A percentile compares a stretch with the other conserved stretches of the same genome.
These are phyloP conservation scores for Trachemys scripta DNA, from an alignment of 2,113 vertebrate species.

Conservation along the genomic window DNA sequence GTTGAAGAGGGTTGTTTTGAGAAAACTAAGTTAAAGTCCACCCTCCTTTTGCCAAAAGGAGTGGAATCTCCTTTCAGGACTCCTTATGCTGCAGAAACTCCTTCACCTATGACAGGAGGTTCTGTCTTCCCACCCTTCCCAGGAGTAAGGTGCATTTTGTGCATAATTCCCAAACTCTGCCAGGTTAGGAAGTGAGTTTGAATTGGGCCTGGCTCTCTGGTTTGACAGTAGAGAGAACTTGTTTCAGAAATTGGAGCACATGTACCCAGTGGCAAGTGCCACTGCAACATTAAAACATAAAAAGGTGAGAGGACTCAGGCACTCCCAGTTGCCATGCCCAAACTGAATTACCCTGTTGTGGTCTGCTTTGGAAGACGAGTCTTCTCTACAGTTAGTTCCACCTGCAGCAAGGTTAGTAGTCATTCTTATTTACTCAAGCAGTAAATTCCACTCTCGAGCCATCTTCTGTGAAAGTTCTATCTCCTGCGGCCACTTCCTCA, in stretches of 20 bases:
- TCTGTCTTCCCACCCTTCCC: not conserved
- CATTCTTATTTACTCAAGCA: too few relatives aligned
- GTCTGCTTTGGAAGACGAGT: not conserved
- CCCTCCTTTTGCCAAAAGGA: too few relatives aligned
- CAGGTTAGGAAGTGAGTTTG: too few relatives aligned
- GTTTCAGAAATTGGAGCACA: too few relatives aligned
- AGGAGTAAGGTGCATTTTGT: too few relatives aligned
- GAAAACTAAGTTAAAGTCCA: not conserved
- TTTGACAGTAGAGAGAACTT: too few relatives aligned
- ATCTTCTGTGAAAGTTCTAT: not conserved
- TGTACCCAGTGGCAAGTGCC: too few relatives aligned
- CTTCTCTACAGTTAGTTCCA: not conserved
- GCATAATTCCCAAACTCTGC: too few relatives aligned
- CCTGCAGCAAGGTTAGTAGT: not conserved
- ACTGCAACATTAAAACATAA: accelerated
- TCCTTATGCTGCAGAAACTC: too few relatives aligned
- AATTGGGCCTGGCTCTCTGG: too few relatives aligned
- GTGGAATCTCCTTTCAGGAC: too few relatives aligned
- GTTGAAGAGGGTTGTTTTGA: not conserved
- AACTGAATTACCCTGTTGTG: not conserved
- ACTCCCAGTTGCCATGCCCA: not conserved
- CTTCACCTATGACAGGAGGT: too few relatives aligned
- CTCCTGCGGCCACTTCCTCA: not conserved
- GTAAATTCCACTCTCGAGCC: not conserved
- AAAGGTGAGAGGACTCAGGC: not conserved